Percentiles rank a stretch among this genome's conserved stretches.
Evolutionary conservation across 2,888 invertebrate species (phyloP).

Genomic region (Noctua fimbriata): DNA sequence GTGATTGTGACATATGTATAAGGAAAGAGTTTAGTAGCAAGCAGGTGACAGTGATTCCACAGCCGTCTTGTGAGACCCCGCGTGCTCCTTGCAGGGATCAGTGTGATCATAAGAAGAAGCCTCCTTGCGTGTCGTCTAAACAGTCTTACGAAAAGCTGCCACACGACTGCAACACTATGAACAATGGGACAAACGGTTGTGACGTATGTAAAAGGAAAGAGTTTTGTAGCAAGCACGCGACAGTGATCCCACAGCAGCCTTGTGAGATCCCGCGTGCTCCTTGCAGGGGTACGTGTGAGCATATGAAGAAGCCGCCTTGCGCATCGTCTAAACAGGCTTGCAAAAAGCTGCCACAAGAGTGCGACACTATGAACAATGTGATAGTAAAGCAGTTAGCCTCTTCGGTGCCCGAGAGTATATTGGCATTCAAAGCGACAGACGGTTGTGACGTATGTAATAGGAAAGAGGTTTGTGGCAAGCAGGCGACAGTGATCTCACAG

Average conservation of each 20-base stretch:
- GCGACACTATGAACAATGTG: constrained; percentile 41
- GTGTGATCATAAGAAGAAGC: too few relatives aligned
- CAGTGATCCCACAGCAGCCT: constrained; percentile 56
- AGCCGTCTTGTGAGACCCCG: too few relatives aligned
- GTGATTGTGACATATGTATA: too few relatives aligned
- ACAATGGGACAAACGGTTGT: constrained; percentile 64
- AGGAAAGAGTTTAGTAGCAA: too few relatives aligned
- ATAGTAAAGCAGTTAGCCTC: constrained; percentile 53
- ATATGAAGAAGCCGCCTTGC: constrained; percentile 65
- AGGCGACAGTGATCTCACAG: constrained; percentile 60
- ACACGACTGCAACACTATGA: too few relatives aligned
- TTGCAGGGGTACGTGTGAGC: constrained; percentile 67
- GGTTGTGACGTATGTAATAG: constrained; percentile 65
- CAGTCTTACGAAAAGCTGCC: too few relatives aligned
- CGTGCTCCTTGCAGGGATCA: too few relatives aligned
- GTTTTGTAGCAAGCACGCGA: constrained; percentile 65
- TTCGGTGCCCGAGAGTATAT: constrained; percentile 71
- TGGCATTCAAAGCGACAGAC: constrained; percentile 68
- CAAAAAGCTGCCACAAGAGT: constrained; percentile 23
- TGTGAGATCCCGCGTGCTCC: constrained; percentile 67
- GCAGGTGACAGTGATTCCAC: too few relatives aligned
- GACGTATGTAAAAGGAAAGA: constrained; percentile 58
- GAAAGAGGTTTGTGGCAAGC: constrained; percentile 61
- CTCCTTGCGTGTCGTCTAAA: too few relatives aligned
- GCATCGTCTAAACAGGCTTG: constrained; percentile 34